These are phyloP conservation scores for Dinomys branickii DNA, from an alignment of 2,113 vertebrate species.

Conservation along the genomic window DNA sequence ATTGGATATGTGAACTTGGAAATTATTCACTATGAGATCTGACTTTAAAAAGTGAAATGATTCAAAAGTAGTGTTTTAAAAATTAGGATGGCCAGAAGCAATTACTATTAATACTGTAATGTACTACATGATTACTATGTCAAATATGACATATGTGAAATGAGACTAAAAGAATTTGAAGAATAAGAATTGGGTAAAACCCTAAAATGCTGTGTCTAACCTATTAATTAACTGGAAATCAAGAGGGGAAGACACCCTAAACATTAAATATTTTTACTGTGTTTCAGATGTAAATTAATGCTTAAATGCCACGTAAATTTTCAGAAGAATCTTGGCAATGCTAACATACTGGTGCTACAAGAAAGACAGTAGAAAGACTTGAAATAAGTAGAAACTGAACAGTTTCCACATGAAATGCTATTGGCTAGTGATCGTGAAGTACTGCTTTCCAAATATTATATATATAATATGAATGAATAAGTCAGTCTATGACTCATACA, in stretches of 20 bases:
- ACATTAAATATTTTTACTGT: not conserved
- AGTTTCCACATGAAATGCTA: not conserved
- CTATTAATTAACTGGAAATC: not conserved
- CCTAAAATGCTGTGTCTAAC: not conserved
- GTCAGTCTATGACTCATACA: not conserved
- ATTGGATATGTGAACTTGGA: not conserved
- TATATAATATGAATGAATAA: not conserved
- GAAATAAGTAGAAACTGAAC: conserved; percentile 42
- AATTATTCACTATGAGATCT: not conserved
- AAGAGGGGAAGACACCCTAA: not conserved
- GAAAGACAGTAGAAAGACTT: not conserved
- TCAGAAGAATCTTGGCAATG: not conserved
- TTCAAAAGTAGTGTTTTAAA: conserved; percentile 13
- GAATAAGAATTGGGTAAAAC: not conserved
- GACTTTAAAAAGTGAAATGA: conserved; percentile 38
- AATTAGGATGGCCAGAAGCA: not conserved
- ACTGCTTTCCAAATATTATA: not conserved
- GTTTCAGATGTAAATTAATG: conserved; percentile 44
- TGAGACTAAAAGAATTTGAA: not conserved
- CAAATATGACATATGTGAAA: not conserved
- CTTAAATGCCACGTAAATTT: conserved; percentile 28
- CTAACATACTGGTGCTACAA: not conserved
- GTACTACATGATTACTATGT: not conserved
- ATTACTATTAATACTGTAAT: not conserved
- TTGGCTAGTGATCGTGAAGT: conserved; percentile 13